These are phyloP conservation scores for Cyphomyrus discorhynchus DNA, from an alignment of 2,113 vertebrate genomes.

Conservation along the genomic window DNA sequence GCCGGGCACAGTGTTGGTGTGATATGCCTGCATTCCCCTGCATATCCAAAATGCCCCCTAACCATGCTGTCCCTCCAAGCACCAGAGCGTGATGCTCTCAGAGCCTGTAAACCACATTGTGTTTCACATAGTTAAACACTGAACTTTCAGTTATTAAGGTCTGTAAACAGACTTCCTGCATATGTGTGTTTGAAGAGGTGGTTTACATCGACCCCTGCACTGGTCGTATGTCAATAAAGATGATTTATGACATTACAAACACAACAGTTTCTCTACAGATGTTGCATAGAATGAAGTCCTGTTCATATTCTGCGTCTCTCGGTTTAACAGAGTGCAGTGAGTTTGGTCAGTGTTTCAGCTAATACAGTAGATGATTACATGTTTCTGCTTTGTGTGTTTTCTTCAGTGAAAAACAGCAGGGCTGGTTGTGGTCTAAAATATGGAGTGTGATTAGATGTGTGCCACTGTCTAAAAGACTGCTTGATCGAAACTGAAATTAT, in stretches of 20 bases:
- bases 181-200: neutral
- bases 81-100: neutral
- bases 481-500: neutral
- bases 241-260: neutral
- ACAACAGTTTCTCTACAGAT: neutral
- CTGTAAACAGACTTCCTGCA: neutral
- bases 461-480: neutral
- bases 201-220: neutral
- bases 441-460: neutral
- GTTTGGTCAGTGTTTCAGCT: neutral
- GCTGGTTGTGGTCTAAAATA: neutral
- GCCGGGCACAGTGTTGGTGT: neutral
- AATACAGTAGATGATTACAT: neutral
- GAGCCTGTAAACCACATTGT: neutral
- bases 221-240: neutral
- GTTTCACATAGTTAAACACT: neutral
- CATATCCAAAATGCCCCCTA: neutral
- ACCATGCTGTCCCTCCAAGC: neutral
- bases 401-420: neutral
- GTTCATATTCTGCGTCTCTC: neutral
- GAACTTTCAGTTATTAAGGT: neutral
- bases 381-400: neutral
- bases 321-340: neutral
- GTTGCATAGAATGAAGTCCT: neutral
- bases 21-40: neutral